Percentiles rank a stretch among this genome's conserved stretches.
phyloP scores from a whole-genome alignment of 2,888 invertebrate genomes.

The Drosophila diplacantha region DNA sequence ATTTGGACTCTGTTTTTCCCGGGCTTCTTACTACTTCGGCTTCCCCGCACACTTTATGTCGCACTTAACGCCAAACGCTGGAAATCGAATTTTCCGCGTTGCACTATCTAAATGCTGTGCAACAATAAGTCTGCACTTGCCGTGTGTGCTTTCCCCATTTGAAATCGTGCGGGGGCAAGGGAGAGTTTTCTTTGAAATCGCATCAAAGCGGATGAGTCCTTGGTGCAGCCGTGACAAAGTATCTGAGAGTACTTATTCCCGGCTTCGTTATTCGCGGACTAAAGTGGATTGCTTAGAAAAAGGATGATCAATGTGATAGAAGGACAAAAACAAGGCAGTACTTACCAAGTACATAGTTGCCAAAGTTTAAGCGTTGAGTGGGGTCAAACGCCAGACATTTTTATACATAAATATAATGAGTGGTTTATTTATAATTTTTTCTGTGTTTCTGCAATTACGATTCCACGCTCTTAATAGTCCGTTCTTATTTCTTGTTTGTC shows the following conservation, averaged over 20 bases:
- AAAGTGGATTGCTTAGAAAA: conserved; percentile 12
- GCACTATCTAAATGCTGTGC: conserved; percentile 18
- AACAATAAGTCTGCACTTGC: conserved; percentile 16
- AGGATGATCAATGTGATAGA: background rate
- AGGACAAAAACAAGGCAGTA: background rate
- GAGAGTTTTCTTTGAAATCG: background rate
- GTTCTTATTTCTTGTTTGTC: background rate
- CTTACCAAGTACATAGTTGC: background rate
- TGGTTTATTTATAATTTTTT: background rate
- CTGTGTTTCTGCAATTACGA: background rate
- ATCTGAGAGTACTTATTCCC: background rate
- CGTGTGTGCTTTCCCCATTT: conserved; percentile 4
- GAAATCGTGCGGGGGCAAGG: background rate
- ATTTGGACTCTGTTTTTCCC: background rate
- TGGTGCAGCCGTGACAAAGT: conserved; percentile 22
- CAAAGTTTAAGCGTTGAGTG: background rate
- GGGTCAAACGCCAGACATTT: too few species aligned
- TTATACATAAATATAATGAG: too few species aligned
- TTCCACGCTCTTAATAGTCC: too few species aligned
- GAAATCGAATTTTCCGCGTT: conserved; percentile 29
- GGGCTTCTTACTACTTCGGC: conserved; percentile 1
- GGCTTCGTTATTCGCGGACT: background rate
- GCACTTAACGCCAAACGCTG: conserved; percentile 5
- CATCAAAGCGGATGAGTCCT: conserved; percentile 2
- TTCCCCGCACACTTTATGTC: conserved; percentile 12